Base-by-base conservation (phyloP, 2,888 invertebrate genomes). In the Gerris lacustris region DNA sequence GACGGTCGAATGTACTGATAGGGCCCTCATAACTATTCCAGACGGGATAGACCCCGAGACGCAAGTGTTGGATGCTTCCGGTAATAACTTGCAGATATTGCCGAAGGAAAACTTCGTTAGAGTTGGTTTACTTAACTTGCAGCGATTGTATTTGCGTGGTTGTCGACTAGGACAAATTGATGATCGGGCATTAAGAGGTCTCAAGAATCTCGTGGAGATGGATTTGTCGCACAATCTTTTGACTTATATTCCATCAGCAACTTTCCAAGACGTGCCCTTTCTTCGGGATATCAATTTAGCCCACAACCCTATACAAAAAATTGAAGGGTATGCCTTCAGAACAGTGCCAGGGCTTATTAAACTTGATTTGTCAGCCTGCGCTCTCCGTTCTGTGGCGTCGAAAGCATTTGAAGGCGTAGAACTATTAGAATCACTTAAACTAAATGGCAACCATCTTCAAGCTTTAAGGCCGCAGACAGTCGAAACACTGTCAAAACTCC, bases 141-240 rank as follows among this genome's bases (percentile, higher is more conserved):
- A 95, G 82, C 87, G 91, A 79, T 87, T 95, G 71, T 93, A 90
- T 82, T 82, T 95, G 79, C 86, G 89, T 74, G 89, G 86, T 79
- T 94, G 94, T 80, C 88, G 88, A 77, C 88, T 95, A 79, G 90
- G 91, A 73, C 90, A 90, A 82, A 92, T 95, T 80, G 90, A 94
- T 78, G 86, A 88, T 74, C 85, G 88, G 77, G 93, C 95, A 31
- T 90, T 95, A 80, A 87, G 87, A 77, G 92, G 92, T 72, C 84
- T 95, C 72, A 92, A 92, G 73, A 95, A 94, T 83, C 85, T 94
- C 77, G 90, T 94, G 73, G 94, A 94, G 82, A 83, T 95, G 79
- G 94, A 95, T 81, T 83, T 95, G 73, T 92, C 92, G 66, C 86
- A 89, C 78, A 95, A 95, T 83, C 84, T 90, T 77, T 84, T 95